Evolutionary conservation across 2,113 vertebrate genomes (phyloP), one percentile per base, ranked within the genome.

Genomic region (Bos indicus): DNA sequence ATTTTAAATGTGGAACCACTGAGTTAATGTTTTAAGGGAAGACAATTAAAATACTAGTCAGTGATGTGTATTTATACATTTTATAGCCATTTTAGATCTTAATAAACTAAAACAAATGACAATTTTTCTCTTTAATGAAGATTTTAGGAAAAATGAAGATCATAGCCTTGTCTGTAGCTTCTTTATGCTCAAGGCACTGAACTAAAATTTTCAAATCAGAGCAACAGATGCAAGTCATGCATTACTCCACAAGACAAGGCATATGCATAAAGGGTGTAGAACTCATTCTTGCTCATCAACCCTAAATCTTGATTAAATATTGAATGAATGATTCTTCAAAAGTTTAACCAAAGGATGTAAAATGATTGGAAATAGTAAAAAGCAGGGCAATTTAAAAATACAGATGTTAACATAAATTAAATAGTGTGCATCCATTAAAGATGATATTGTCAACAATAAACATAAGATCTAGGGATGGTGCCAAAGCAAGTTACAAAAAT

Each of bases 91-190:
- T 92, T 92, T 87, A 56, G 7, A 64, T 94, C 28, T 95, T 96
- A 95, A 86, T 96, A 97, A 96, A 95, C 36, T 57, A 48, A 85
- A 92, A 96, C 46, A 97, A 97, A 94, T 40, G 21, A 30, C 56
- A 48, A 62, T 90, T 59, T 59, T 97, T 92, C 67, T 91, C 46
- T 86, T 97, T 84, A 62, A 56, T 7, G 43, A 46, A 80, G 8
- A 91, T 80, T 96, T 95, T 94, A 97, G n/a, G 40, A 21, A 43
- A 93, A 94, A 60, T 91, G 83, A 71, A 52, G 78, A 87, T 84
- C 60, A 57, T 14, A 57, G 25, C 2, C 8, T 92, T 57, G 23
- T 80, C 54, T 83, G 6, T 36, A 81, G 62, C 33, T 90, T 26
- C 60, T 57, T 77, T 94, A 95, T 54, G 28, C 33, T 83, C 67